phyloP scores from a whole-genome alignment of 2,888 invertebrate species.

The Synergus gifuensis region DNA sequence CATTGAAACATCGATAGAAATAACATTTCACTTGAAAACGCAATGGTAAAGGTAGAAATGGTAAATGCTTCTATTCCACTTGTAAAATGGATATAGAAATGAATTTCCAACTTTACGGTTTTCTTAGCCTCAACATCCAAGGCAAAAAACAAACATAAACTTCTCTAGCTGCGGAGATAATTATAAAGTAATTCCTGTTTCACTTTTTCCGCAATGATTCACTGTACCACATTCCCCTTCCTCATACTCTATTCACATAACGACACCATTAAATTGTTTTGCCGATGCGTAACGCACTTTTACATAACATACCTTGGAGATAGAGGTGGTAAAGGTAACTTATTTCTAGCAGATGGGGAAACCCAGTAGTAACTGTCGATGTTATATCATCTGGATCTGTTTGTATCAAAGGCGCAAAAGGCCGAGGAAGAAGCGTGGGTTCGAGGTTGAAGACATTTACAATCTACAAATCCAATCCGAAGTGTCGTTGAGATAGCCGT shows the following conservation, averaged over 20 bases:
- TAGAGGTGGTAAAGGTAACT: conserved; percentile 8
- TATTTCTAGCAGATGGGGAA: conserved; percentile 22
- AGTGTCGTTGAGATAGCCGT: not conserved
- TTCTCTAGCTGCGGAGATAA: not conserved
- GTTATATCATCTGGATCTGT: not conserved
- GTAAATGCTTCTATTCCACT: not conserved
- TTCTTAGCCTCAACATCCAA: not conserved
- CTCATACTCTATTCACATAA: conserved; percentile 7
- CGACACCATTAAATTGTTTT: conserved; percentile 34
- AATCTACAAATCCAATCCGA: not conserved
- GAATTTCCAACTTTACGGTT: not conserved
- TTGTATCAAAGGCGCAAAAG: not conserved
- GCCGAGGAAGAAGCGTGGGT: conserved; percentile 58
- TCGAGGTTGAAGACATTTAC: conserved; percentile 61
- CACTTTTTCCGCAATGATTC: not conserved
- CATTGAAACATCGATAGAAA: not conserved
- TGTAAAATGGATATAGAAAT: not conserved
- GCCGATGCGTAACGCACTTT: conserved; percentile 25
- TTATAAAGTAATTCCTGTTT: conserved; percentile 7
- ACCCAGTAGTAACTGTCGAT: not conserved
- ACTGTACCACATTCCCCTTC: conserved; percentile 7
- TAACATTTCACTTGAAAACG: not conserved
- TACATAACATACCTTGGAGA: conserved; percentile 28
- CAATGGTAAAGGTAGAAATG: not conserved
- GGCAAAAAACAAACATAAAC: not conserved